Evolutionary conservation across 2,797 vertebrate species (phyloP), one percentile per base, ranked within the genome.

Genomic region (Phoebastria nigripes): DNA sequence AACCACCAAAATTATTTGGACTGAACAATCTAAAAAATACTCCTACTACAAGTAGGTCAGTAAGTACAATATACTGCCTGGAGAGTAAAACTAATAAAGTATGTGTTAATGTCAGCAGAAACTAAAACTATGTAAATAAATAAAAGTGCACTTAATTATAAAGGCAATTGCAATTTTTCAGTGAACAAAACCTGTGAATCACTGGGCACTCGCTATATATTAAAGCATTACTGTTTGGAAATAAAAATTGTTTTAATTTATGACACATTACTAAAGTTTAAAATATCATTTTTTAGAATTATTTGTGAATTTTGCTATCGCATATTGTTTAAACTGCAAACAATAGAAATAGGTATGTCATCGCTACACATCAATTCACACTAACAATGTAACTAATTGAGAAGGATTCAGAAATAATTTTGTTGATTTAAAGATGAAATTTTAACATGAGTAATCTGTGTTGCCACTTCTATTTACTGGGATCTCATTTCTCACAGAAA

Each of bases 151-250:
- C 49, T 87, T 82, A 81, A 71, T 79, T 82, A 84, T 47, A 89
- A 92, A 94, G 51, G 78, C 63, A 84, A 73, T 74, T 95, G 86
- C 29, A 86, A 44, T 46, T 89, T 88, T 93, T 81, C 86, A 80
- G n/a, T 51, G 46, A 85, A 70, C 46, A 84, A 61, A 91, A 74
- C 54, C 66, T 44, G 15, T 74, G 91, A 90, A 58, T 93, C 85
- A 90, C 55, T 47, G 65, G 22, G 47, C 24, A 47, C 12, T 91
- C 4, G 2, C 7, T 73, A 22, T 21, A 58, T 18, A 63, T 28
- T 80, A 70, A 89, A 72, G 44, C 18, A 66, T 41, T 31, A 52
- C 15, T 28, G 91, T 91, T 35, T 37, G 42, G 67, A 91, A 91
- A 78, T 42, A 81, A 52, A 87, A 84, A 54, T 15, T 1, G 13